A percentile compares a stretch with the other conserved stretches of the same genome.
phyloP scores from a whole-genome alignment of 2,888 invertebrate species.

The Coelogynopora nodosa region DNA sequence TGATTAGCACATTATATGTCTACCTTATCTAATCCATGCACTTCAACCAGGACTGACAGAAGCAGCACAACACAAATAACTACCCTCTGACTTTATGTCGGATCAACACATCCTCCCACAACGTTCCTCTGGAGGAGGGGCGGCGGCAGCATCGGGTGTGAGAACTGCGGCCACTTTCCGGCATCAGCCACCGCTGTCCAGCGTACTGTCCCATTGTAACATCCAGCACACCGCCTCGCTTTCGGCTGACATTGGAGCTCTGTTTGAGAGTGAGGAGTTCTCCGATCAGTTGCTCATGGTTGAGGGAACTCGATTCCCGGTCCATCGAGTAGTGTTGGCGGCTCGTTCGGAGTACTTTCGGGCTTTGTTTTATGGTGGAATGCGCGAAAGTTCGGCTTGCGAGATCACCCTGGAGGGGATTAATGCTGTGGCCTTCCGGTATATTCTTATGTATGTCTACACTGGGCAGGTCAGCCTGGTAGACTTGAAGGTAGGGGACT shows the following conservation, averaged over 20 bases:
- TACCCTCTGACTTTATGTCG: too few species aligned
- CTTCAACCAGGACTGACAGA: too few species aligned
- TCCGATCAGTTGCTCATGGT: conserved; percentile 83
- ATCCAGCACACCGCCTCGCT: background rate
- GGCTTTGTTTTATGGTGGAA: conserved; percentile 68
- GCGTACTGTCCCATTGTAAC: background rate
- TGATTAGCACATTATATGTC: too few species aligned
- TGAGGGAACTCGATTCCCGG: conserved; percentile 70
- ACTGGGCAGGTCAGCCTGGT: conserved; percentile 72
- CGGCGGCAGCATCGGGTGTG: too few species aligned
- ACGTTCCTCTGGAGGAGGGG: background rate
- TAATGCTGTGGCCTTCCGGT: conserved; percentile 57
- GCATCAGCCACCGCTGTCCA: background rate
- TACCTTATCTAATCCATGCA: too few species aligned
- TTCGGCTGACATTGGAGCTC: background rate
- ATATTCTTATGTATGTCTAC: conserved; percentile 88
- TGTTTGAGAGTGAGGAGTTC: conserved; percentile 81
- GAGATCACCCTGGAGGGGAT: conserved; percentile 82
- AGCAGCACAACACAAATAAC: too few species aligned
- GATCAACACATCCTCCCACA: background rate
- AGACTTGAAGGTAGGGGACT: conserved; percentile 65
- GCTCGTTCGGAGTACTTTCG: conserved; percentile 90
- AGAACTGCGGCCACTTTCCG: background rate
- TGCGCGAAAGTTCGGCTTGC: conserved; percentile 66
- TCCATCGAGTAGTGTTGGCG: conserved; percentile 81